Conservation (phyloP, 35 echinoderm and acorn worm genomes). For the Strongylocentrotus purpuratus region DNA sequence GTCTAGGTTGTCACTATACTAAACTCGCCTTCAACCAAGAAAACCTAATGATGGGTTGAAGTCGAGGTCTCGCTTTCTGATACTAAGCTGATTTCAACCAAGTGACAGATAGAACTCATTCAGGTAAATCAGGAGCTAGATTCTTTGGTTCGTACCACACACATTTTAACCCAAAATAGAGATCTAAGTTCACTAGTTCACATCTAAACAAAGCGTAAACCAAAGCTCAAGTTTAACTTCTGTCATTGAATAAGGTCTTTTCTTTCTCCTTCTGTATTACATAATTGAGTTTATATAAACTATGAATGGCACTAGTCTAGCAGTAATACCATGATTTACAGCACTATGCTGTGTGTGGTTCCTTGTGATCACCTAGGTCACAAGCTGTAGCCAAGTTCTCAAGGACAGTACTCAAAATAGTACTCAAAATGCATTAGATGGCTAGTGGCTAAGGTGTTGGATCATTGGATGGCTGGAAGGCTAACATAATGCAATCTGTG, state of each 20-base stretch:
- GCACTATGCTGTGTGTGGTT: neutral
- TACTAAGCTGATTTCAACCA: neutral
- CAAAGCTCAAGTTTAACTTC: too few relatives aligned
- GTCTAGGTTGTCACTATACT: neutral
- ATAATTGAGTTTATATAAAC: neutral
- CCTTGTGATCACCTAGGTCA: neutral
- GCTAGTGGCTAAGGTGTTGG: neutral
- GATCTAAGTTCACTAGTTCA: too few relatives aligned
- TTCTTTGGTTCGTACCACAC: too few relatives aligned
- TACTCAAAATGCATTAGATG: neutral
- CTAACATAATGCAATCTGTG: conserved; percentile 4
- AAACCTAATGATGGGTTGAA: neutral
- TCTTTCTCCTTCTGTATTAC: neutral
- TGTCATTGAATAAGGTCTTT: neutral
- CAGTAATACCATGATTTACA: neutral
- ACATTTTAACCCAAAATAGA: too few relatives aligned
- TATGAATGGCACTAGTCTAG: neutral
- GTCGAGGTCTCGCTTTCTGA: too few relatives aligned
- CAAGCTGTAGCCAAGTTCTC: neutral
- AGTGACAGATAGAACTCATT: neutral
- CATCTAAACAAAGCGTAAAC: too few relatives aligned
- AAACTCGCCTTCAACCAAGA: neutral
- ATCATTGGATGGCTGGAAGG: neutral
- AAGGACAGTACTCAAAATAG: neutral
- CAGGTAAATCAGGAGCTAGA: too few relatives aligned